Evolutionary conservation across 2,113 vertebrate species (phyloP), one percentile per base, ranked within the genome.

Genomic region (Channa maculata): DNA sequence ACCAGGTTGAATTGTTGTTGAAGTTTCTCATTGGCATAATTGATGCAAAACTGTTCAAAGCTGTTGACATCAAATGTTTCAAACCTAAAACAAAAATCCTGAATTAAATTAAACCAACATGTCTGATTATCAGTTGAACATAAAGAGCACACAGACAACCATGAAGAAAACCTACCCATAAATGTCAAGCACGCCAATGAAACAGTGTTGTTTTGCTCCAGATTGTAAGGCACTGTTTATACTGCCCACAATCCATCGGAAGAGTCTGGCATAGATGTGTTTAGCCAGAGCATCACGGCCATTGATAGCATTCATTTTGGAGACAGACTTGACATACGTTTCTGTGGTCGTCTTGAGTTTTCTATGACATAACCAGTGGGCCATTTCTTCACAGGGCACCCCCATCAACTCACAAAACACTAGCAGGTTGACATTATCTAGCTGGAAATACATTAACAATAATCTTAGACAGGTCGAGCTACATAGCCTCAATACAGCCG

Each of bases 41-140:
- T 99, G 86, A 99, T 99, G 89, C 98, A 99, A 92, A 99, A 99
- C 83, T 99, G 98, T 87, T 99, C 98, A 93, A 99, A 99, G 92
- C 98, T 99, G 95, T 99, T 99, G 75, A 97, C 89, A 54, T 99
- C 96, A 66, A 99, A 99, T 2, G 97, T 99, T 93, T 99, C 98
- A 93, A 99, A 99, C 79, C 98, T 99, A 76, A 61, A 81, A 51
- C 92, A 79, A 41, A 84, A 24, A 0, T 51, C 64, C 92, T 41
- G 5, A 51, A 24, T 58, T 85, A 34, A 6, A 43, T 69, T 37
- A 33, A 52, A 75, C 36, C 12, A 11, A 13, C 45, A 36, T 12
- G 13, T 33, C 2, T 8, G 24, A 6, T 46, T 2, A 45, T 39
- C 36, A n/a, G 1, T 2, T 3, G 8, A 33, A 41, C 1, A 38